Evolutionary conservation across 2,888 invertebrate genomes (phyloP), one percentile per base, ranked within the genome.

Genomic region (Metallyticus violacea): DNA sequence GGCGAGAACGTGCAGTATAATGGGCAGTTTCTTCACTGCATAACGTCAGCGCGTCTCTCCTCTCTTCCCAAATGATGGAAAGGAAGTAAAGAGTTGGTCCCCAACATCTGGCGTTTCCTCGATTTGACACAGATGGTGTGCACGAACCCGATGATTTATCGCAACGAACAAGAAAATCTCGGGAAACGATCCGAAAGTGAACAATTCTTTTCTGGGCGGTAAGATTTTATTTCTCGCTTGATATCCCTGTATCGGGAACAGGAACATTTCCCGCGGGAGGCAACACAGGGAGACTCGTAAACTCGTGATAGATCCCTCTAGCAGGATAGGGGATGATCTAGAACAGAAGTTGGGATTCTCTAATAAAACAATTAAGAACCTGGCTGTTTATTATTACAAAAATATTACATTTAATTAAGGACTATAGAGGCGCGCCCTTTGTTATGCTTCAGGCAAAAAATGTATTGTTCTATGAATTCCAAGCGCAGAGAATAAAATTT

Each of bases 91-190:
- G 40, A 15, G 40, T 22, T 62, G 40, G 3, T 15, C 40, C 40
- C 40, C 26, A 25, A 40, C 76, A 76, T 76, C 4, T 82, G 76
- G 82, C 7, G 26, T 26, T 22, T 29, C 82, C 76, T 62, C 82
- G 76, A 82, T 62, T 82, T 82, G 27, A 82, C 82, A 82, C 82
- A 76, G 26, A 81, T 30, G 82, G 40, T 62, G 40, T 62, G 40
- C 40, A 62, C 40, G 22, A 62, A 62, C 40, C 15, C 40, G 40
- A 62, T 62, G 40, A 62, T 62, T 62, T 62, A 62, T 62, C 40
- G 40, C 15, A 62, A 62, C 15, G 40, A 62, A 62, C 40, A 62
- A 62, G 40, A 62, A 62, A 62, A 62, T 62, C 40, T 62, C 40
- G 15, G 40, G 22, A 62, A 62, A 22, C 22, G 40, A 62, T 62